Evolutionary conservation across 2,797 vertebrate genomes (phyloP).

Genomic region (Heliangelus exortis): DNA sequence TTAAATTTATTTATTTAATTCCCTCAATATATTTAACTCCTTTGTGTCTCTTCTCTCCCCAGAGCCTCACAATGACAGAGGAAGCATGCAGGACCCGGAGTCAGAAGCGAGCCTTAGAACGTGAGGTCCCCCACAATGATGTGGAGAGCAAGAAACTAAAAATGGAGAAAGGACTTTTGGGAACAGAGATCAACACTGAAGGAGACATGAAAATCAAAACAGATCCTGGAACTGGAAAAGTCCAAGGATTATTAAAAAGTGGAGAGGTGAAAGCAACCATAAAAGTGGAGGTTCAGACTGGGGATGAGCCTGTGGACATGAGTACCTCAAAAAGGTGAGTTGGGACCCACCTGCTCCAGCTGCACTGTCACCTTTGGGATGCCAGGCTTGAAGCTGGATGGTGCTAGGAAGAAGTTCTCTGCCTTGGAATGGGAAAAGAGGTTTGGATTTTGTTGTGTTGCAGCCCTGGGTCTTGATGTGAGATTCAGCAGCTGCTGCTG

Average conservation of each 20-base stretch:
- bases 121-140: constrained; percentile 81
- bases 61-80: constrained; percentile 88
- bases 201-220: constrained; percentile 66
- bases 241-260: constrained; percentile 81
- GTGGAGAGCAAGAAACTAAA: constrained; percentile 89
- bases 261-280: constrained; percentile 88
- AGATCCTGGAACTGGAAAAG: constrained; percentile 71
- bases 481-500: not conserved
- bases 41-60: not conserved
- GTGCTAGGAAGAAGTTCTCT: not conserved
- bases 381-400: accelerated
- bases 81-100: constrained; percentile 94
- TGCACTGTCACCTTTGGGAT: not conserved
- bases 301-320: constrained; percentile 95
- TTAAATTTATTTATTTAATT: too few relatives aligned
- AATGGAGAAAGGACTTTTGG: constrained; percentile 83
- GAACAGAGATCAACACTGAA: constrained; percentile 63
- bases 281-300: constrained; percentile 89
- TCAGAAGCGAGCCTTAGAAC: constrained; percentile 94
- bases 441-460: too few relatives aligned
- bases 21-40: not conserved
- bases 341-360: accelerated
- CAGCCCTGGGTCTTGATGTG: not conserved
- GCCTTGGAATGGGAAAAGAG: not conserved
- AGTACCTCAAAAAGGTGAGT: constrained; percentile 94